Conservation (phyloP, 2,888 invertebrate species). For the Homarus gammarus region DNA sequence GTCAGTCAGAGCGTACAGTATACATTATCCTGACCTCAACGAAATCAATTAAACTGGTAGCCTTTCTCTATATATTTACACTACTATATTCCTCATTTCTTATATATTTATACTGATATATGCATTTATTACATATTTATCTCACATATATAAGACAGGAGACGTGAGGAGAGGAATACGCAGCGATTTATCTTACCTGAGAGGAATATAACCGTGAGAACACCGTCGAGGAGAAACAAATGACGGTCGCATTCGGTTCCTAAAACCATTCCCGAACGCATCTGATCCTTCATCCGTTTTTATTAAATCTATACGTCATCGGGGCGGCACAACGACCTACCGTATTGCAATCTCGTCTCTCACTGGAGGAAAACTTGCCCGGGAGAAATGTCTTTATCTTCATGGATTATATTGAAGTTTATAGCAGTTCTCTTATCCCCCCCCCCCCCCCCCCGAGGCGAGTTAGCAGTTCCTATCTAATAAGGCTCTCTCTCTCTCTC, state of each 20-base stretch:
- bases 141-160: not conserved
- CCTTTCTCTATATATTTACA: too few relatives aligned
- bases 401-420: not conserved
- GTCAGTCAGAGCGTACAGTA: too few relatives aligned
- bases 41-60: too few relatives aligned
- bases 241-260: conserved; percentile 1
- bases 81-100: too few relatives aligned
- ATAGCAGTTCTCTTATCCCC: not conserved
- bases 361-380: not conserved
- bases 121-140: not conserved
- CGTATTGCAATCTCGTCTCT: not conserved
- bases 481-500: too few relatives aligned
- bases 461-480: too few relatives aligned
- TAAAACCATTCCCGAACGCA: not conserved
- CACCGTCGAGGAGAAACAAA: not conserved
- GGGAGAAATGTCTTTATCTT: not conserved
- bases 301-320: conserved; percentile 9
- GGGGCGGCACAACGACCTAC: not conserved
- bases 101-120: not conserved
- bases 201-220: conserved; percentile 4
- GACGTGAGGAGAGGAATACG: not conserved
- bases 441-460: too few relatives aligned
- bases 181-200: not conserved
- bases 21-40: too few relatives aligned
- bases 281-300: conserved; percentile 15